Evolutionary conservation across 2,888 invertebrate species (phyloP).

Genomic region (Calliphora vomitoria): DNA sequence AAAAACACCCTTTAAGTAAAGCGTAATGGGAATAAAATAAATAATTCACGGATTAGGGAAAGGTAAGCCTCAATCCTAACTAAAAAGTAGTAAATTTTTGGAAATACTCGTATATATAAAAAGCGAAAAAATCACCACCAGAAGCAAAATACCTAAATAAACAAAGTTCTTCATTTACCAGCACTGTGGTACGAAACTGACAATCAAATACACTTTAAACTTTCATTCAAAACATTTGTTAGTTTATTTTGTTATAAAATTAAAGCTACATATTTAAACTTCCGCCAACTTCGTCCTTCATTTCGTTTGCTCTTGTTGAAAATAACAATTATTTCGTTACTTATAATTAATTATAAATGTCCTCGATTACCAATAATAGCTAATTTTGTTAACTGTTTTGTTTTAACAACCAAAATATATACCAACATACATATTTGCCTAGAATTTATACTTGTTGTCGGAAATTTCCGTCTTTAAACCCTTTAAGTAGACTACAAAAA

Average conservation of each 20-base stretch:
- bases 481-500: conserved; percentile 3
- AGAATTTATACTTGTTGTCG: neutral
- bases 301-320: neutral
- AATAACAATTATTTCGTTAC: conserved; percentile 4
- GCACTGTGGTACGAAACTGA: too few relatives aligned
- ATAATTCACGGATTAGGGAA: too few relatives aligned
- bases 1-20: too few relatives aligned
- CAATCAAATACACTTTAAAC: neutral
- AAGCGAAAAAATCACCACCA: too few relatives aligned
- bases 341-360: neutral
- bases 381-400: neutral
- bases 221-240: neutral
- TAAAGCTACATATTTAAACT: neutral
- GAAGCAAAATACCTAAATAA: too few relatives aligned
- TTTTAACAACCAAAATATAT: too few relatives aligned
- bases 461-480: conserved; percentile 16
- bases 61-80: too few relatives aligned
- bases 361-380: neutral
- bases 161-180: too few relatives aligned
- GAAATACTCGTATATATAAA: too few relatives aligned
- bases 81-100: too few relatives aligned
- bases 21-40: too few relatives aligned
- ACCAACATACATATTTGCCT: neutral
- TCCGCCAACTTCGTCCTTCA: neutral
- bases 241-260: neutral